These are phyloP conservation scores for Bufo gargarizans DNA, from an alignment of 2,113 vertebrate genomes.

Conservation along the genomic window DNA sequence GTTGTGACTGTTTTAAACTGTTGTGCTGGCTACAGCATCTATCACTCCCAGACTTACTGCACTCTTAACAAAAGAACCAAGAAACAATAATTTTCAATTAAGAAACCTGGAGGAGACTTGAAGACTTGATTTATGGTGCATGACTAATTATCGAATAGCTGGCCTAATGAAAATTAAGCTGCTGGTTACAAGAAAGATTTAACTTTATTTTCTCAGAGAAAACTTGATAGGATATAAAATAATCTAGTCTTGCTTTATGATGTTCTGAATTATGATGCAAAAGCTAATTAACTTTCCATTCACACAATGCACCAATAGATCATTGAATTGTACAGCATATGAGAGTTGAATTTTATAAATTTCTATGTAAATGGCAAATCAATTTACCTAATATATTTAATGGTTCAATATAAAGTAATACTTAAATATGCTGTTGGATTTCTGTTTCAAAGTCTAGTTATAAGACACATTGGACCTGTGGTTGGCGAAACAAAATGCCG, in stretches of 20 bases:
- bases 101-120: slow-evolving; percentile 88
- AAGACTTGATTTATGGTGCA: slow-evolving; percentile 95
- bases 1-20: slow-evolving; percentile 93
- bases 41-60: slow-evolving; percentile 85
- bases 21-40: slow-evolving; percentile 90
- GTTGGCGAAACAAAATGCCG: background rate
- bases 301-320: slow-evolving; percentile 4
- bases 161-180: slow-evolving; percentile 87
- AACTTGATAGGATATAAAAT: slow-evolving; percentile 72
- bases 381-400: slow-evolving; percentile 24
- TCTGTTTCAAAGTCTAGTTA: background rate
- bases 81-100: slow-evolving; percentile 97
- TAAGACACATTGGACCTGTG: background rate
- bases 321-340: background rate
- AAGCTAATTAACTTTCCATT: slow-evolving; percentile 51
- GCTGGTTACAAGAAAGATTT: slow-evolving; percentile 83
- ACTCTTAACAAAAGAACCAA: slow-evolving; percentile 82
- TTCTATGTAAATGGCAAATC: background rate
- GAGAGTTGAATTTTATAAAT: background rate
- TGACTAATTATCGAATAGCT: slow-evolving; percentile 90
- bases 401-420: background rate
- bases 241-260: slow-evolving; percentile 68
- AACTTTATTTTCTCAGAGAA: slow-evolving; percentile 83
- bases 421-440: background rate
- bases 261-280: slow-evolving; percentile 60